Evolutionary conservation across 2,888 invertebrate genomes (phyloP), one percentile per base, ranked within the genome.

Genomic region (Bellardia pandia): DNA sequence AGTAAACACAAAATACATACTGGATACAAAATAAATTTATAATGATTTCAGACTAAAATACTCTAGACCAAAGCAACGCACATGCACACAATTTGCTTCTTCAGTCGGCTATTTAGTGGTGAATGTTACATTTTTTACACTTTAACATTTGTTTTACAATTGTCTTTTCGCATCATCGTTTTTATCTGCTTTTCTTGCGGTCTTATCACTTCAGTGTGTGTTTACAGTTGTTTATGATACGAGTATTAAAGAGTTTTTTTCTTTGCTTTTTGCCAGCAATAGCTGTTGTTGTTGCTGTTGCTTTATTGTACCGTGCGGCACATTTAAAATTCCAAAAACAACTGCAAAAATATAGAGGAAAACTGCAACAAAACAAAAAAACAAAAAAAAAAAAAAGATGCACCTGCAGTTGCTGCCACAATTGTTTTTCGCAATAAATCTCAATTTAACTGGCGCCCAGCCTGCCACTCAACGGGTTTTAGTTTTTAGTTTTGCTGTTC

Each of bases 381-480:
- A 81, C 74, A 56, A 13, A 51, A 16, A 56, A 48, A 23, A 72
- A 68, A 76, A 78, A 77, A 75, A 81, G 88, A 88, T 88, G 89
- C 90, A 88, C 88, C 89, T 89, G 89, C 89, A 89, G 85, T 88
- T 89, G 88, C 88, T 82, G 78, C 81, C 82, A 81, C 88, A 86
- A 85, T 85, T 85, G 89, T 89, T 90, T 90, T 90, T 86, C 88
- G 91, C 90, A 91, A 92, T 92, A 92, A 92, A 92, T 92, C 92
- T 92, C 91, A 91, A 92, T 92, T 92, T 91, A 91, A 92, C 91
- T 92, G 92, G 92, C 92, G 92, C 92, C 92, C 91, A 91, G 90
- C 89, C 88, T 90, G 88, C 86, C 81, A 85, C 83, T 89, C 89
- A 90, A 90, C 91, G 90, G 89, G 90, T 91, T 91, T 90, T 90